Evolutionary conservation across 2,888 invertebrate species (phyloP).

Genomic region (Pristionchus mayeri): DNA sequence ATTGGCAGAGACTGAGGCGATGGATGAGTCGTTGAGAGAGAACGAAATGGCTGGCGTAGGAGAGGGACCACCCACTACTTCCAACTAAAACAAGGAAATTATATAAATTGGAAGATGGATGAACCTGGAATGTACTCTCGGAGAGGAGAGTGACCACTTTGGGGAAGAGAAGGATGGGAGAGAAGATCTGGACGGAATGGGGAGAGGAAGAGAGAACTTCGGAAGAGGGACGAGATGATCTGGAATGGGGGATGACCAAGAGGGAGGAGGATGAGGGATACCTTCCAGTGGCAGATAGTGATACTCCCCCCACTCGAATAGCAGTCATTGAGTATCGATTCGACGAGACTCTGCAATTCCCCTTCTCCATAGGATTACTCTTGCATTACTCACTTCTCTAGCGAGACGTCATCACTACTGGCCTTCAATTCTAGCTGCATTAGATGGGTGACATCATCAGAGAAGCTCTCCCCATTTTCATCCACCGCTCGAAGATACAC

Average conservation of each 20-base stretch:
- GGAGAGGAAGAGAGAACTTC: background rate
- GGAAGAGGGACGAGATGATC: conserved; percentile 20
- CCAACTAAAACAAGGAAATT: conserved; percentile 58
- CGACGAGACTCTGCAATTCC: background rate
- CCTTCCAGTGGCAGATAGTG: conserved; percentile 59
- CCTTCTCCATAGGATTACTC: background rate
- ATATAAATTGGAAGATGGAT: too few species aligned
- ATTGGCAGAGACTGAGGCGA: conserved; percentile 64
- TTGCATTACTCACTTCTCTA: conserved; percentile 47
- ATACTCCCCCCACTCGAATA: conserved; percentile 48
- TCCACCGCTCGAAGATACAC: conserved; percentile 64
- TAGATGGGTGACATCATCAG: conserved; percentile 55
- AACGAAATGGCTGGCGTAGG: conserved; percentile 65
- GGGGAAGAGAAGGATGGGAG: conserved; percentile 66
- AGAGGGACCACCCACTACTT: conserved; percentile 69
- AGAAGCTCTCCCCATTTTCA: conserved; percentile 62
- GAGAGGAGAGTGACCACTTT: conserved; percentile 67
- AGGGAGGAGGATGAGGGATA: background rate
- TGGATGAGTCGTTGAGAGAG: conserved; percentile 59
- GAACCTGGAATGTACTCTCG: conserved; percentile 66
- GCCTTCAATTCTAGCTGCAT: conserved; percentile 56
- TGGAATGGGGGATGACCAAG: background rate
- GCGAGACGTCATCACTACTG: conserved; percentile 50
- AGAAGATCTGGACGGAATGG: conserved; percentile 61
- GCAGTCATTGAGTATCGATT: conserved; percentile 37